Base-by-base conservation (phyloP, 2,113 vertebrate species). In the Mesoclemmys tuberculata region DNA sequence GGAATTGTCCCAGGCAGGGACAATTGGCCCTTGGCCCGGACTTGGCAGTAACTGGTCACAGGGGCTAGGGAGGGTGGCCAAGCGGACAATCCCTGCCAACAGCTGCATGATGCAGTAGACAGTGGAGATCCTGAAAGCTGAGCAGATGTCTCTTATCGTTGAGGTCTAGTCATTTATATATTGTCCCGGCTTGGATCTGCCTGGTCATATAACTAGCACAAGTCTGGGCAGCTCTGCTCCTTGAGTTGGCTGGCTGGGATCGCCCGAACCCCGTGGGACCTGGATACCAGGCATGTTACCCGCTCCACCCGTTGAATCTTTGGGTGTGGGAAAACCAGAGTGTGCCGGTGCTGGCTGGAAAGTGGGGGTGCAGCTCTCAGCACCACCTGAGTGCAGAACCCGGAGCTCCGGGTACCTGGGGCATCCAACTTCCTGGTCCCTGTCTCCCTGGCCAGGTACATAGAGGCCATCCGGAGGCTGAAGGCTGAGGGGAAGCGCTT, bases 391-490 rank as follows among this genome's bases (percentile, higher is more conserved):
- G 24, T 29, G 10, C 38, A 75, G 51, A 13, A 29, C 26, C 9
- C 48, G 27, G 29, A 52, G 51, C 51, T 52, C 24, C 13, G 24
- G 41, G 41, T 13, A 14, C 0, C 1, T 55, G 29, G 64, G 56
- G 19, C 46, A 54, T 77, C 46, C 0, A 16, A 56, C 71, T 31
- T 27, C 61, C 58, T 81, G 26, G 41, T 13, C 21, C 2, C 0
- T 35, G 10, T 82, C 86, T 85, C 48, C 81, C 49, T 1, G 0
- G 80, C 41, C 96, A 99, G 99, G 97, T 99, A 99, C 93, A 98
- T 99, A 31, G 99, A 99, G 98, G 99, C 99, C 22, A 97, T 99
- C 86, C 98, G 98, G 82, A 98, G 98, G 94, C 98, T 99, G 96
- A 99, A 99, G 95, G 98, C 96, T 0, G 98, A 99, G 81, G 99